These are phyloP conservation scores for Leptatherina wallacei DNA, from an alignment of 2,797 vertebrate genomes.

Conservation along the genomic window DNA sequence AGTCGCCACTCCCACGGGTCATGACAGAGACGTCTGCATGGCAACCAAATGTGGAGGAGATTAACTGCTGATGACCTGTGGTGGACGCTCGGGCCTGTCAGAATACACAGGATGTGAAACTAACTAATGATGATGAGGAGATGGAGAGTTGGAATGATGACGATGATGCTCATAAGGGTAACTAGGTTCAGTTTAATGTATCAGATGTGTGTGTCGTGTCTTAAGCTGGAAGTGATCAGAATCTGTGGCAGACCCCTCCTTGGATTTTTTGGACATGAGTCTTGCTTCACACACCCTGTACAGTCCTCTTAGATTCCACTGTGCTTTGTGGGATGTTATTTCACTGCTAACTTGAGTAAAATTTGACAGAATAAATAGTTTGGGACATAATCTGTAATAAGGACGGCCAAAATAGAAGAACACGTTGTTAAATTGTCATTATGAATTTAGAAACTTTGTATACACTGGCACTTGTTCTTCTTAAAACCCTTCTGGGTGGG, in stretches of 20 bases:
- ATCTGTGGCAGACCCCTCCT: conserved; percentile 61
- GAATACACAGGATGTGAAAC: conserved; percentile 68
- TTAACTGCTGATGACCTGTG: conserved; percentile 75
- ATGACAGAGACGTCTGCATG: conserved; percentile 79
- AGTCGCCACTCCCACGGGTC: conserved; percentile 76
- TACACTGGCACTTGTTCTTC: conserved; percentile 25
- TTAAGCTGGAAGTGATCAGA: conserved; percentile 74
- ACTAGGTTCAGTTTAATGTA: conserved; percentile 25
- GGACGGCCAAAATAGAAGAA: conserved; percentile 18
- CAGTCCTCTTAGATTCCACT: conserved; percentile 6
- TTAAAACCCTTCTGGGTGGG: conserved; percentile 20
- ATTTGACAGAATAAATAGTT: conserved; percentile 13
- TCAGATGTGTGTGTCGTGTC: conserved; percentile 44
- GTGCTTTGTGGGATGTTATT: conserved; percentile 41
- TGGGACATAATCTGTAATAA: conserved; percentile 10
- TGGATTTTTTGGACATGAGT: conserved; percentile 72
- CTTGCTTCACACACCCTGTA: conserved; percentile 64
- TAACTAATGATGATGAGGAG: conserved; percentile 72
- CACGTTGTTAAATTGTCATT: conserved; percentile 31
- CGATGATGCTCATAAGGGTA: conserved; percentile 56
- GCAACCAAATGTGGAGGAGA: conserved; percentile 75
- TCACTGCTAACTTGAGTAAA: conserved; percentile 10
- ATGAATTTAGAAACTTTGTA: conserved; percentile 25
- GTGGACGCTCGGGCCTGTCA: conserved; percentile 53
- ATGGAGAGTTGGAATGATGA: conserved; percentile 50